Percentiles rank a stretch among this genome's conserved stretches.
These are phyloP conservation scores for Mus spicilegus DNA, from an alignment of 2,113 vertebrate genomes.

Conservation along the genomic window DNA sequence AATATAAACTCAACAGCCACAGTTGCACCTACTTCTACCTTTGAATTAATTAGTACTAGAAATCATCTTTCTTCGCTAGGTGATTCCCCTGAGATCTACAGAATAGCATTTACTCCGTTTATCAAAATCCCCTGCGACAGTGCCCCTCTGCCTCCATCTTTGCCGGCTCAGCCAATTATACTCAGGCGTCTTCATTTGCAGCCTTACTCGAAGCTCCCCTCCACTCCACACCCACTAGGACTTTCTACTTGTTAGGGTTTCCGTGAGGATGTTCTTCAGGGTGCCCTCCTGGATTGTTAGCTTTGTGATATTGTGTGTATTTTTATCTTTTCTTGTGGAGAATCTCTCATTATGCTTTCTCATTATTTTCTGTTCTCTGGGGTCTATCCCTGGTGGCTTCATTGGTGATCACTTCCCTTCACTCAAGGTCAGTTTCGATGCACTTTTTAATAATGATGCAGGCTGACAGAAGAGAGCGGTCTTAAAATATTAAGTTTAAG, in stretches of 20 bases:
- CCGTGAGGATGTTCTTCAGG: constrained; percentile 36
- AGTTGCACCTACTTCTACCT: constrained; percentile 14
- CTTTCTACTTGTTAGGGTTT: constrained; percentile 43
- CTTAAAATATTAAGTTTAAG: constrained; percentile 43
- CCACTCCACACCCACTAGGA: neutral
- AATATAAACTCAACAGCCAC: neutral
- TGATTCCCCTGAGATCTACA: constrained; percentile 14
- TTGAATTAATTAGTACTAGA: constrained; percentile 57
- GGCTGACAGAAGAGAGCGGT: neutral
- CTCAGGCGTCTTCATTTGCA: neutral
- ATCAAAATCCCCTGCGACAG: constrained; percentile 1
- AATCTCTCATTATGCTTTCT: constrained; percentile 58
- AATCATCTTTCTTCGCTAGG: constrained; percentile 40
- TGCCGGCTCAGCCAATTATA: constrained; percentile 30
- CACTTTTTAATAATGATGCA: neutral
- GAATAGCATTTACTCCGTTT: constrained; percentile 39
- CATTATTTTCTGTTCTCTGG: constrained; percentile 51
- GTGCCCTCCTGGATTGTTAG: constrained; percentile 58
- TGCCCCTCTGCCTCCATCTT: neutral
- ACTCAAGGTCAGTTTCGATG: constrained; percentile 49
- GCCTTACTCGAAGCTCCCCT: neutral
- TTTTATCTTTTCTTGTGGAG: constrained; percentile 56
- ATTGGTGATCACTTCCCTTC: constrained; percentile 13
- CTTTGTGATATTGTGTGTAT: constrained; percentile 41
- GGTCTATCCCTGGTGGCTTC: neutral